phyloP scores from a whole-genome alignment of 2,888 invertebrate species.

The Nysson spinosus region DNA sequence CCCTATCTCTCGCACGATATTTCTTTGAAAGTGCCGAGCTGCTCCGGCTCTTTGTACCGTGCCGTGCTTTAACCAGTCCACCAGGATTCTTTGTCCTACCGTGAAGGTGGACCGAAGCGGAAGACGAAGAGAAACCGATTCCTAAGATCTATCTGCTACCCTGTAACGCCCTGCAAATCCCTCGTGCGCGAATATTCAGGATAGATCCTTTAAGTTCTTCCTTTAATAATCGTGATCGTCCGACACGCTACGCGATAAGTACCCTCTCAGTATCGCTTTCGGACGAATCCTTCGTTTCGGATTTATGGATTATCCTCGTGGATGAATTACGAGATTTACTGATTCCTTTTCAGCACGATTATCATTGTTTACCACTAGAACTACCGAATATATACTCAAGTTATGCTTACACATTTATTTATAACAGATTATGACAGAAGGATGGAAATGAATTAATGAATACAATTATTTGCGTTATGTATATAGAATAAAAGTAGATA shows the following conservation, averaged over 20 bases:
- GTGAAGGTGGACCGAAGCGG: slow-evolving; percentile 19
- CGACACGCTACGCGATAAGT: neutral
- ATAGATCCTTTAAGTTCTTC: slow-evolving; percentile 6
- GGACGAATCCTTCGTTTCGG: neutral
- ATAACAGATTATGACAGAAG: too few relatives aligned
- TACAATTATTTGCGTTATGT: too few relatives aligned
- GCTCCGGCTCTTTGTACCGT: slow-evolving; percentile 50
- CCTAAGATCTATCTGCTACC: slow-evolving; percentile 17
- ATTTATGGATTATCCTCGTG: too few relatives aligned
- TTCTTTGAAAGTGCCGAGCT: slow-evolving; percentile 61
- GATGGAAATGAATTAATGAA: too few relatives aligned
- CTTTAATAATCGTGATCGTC: slow-evolving; percentile 16
- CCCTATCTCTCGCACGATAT: slow-evolving; percentile 53
- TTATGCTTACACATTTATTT: too few relatives aligned
- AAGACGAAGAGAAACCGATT: slow-evolving; percentile 40
- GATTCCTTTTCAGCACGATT: too few relatives aligned
- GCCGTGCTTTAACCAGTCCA: slow-evolving; percentile 54
- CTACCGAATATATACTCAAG: too few relatives aligned
- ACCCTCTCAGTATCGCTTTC: neutral
- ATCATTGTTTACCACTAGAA: too few relatives aligned
- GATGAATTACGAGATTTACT: too few relatives aligned
- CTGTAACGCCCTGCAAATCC: neutral
- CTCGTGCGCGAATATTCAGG: slow-evolving; percentile 29
- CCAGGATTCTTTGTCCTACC: slow-evolving; percentile 51
- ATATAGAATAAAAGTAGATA: too few relatives aligned